Base-by-base conservation (phyloP, 2,888 invertebrate species). In the Caenorhabditis sinica region DNA sequence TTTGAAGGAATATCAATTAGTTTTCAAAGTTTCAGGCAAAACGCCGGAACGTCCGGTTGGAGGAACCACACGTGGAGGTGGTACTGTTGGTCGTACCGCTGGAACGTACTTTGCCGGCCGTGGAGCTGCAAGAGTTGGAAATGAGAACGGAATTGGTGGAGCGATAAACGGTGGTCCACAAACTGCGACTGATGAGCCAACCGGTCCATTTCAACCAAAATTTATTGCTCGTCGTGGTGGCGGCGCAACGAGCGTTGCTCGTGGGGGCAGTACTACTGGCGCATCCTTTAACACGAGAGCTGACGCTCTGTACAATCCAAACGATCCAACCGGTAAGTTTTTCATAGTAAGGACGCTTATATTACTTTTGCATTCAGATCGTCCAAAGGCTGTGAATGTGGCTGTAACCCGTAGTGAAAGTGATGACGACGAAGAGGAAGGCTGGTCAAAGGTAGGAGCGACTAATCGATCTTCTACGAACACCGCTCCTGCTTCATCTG, bases 211-310 rank as follows among this genome's bases (percentile, higher is more conserved):
- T 20, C 66, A 66, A 23, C 25, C 81, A 4, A 81, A 68, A 73
- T 81, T 81, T 28, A 69, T 17, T 15, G 88, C 56, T 25, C 80
- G 87, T 49, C 83, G 87, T 56, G 89, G 88, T 28, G 84, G 87
- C 13, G 89, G 89, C 15, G 83, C 66, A 3, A 71, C 68, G 30
- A 60, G 81, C 4, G 75, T 83, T 25, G 88, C 84, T 40, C 86
- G 89, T 40, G 89, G 89, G 33, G 88, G 88, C 20, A 85, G 88
- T 43, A 86, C 86, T 11, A 66, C 86, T 8, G 85, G 82, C 13
- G 72, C 81, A 13, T 51, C 80, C 9, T 88, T 85, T 76, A 90
- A 90, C 66, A 74, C 89, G 6, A 84, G 90, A 56, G 90, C 90
- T 25, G 90, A 90, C 60, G 89, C 87, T 36, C 77, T 90, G 13